phyloP scores from a whole-genome alignment of 1,140 invertebrate genomes.

The Anastatus disparis region DNA sequence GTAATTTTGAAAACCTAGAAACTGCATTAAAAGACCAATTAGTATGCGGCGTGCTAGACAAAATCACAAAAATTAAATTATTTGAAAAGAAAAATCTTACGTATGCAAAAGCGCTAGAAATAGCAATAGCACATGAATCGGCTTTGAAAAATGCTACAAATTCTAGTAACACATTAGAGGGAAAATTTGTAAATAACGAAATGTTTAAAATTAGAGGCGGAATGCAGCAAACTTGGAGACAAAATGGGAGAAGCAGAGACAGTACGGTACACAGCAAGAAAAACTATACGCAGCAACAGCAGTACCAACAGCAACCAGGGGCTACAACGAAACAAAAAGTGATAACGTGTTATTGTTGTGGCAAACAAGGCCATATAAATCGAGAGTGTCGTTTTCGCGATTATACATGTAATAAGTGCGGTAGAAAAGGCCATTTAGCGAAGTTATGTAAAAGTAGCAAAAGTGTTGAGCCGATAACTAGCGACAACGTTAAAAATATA shows the following conservation, averaged over 20 bases:
- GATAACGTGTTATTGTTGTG: constrained; percentile 22
- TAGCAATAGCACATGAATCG: constrained; percentile 21
- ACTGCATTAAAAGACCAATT: constrained; percentile 26
- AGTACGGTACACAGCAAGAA: too few species aligned
- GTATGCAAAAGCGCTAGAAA: constrained; percentile 18
- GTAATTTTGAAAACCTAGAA: constrained; percentile 39
- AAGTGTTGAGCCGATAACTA: too few species aligned
- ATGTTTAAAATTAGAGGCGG: too few species aligned
- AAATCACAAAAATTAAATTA: constrained; percentile 12
- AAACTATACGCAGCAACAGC: too few species aligned
- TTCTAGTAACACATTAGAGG: constrained; percentile 1
- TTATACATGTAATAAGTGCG: neutral
- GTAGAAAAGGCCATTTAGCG: constrained; percentile 15
- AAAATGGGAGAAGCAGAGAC: too few species aligned
- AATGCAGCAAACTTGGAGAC: neutral
- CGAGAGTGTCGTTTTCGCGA: neutral
- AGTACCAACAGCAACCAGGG: too few species aligned
- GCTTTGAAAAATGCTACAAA: constrained; percentile 35
- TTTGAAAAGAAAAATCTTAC: constrained; percentile 28
- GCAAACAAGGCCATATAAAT: constrained; percentile 1
- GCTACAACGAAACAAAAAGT: neutral
- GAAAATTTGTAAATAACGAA: neutral
- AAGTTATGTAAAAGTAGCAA: constrained; percentile 6
- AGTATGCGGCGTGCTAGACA: constrained; percentile 34
- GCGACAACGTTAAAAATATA: neutral